A percentile compares a stretch with the other conserved stretches of the same genome.
These are phyloP conservation scores for Panthera uncia DNA, from an alignment of 2,113 vertebrate genomes.

Conservation along the genomic window DNA sequence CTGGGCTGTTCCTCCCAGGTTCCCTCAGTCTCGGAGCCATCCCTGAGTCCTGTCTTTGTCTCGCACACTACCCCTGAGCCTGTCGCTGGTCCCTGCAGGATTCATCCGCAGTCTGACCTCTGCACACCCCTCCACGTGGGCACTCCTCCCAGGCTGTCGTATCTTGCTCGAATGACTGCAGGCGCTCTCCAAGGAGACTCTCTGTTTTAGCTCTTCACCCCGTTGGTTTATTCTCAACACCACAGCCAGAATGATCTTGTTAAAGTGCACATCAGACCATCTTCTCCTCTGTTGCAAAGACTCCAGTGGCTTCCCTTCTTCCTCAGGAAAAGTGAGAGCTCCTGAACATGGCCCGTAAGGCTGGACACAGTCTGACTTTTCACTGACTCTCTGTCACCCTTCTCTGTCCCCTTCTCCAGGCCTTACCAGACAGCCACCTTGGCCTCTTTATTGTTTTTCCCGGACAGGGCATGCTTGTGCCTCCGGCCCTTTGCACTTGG, in stretches of 20 bases:
- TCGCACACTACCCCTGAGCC: fast-evolving
- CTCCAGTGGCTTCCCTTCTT: background rate
- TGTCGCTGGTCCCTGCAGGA: background rate
- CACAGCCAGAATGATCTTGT: too few species aligned
- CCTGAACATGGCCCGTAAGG: fast-evolving
- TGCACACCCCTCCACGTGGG: fast-evolving
- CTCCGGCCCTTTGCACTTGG: background rate
- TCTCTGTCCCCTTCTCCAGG: background rate
- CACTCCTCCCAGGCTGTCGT: fast-evolving
- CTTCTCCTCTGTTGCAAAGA: background rate
- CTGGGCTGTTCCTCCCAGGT: fast-evolving
- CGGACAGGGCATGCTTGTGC: background rate
- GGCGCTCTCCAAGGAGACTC: background rate
- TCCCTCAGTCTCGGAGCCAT: fast-evolving
- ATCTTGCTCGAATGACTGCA: fast-evolving
- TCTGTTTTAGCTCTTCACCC: background rate
- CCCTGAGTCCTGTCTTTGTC: background rate
- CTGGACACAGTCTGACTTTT: fast-evolving
- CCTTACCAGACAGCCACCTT: fast-evolving
- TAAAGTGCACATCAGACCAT: fast-evolving
- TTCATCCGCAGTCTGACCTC: fast-evolving
- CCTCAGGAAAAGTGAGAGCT: too few species aligned
- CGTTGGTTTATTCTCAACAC: fast-evolving
- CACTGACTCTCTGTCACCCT: fast-evolving
- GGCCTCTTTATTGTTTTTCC: fast-evolving